phyloP scores from a whole-genome alignment of 2,113 vertebrate species.

The Callospermophilus lateralis region DNA sequence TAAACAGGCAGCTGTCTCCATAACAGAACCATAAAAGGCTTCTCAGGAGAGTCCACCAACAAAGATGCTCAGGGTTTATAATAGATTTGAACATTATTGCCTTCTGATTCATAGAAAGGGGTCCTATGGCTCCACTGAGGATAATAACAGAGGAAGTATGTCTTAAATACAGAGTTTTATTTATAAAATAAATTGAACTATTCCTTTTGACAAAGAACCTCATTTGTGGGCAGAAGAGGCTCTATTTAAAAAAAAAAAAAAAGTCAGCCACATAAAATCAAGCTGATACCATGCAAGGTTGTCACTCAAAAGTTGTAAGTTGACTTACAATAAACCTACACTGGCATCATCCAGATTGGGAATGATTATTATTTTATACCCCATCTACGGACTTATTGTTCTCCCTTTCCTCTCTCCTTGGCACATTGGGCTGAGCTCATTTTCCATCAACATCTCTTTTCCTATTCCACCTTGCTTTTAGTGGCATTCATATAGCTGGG shows the following conservation, averaged over 20 bases:
- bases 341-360: no score
- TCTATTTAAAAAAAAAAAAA: neutral
- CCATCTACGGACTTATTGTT: no score
- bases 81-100: neutral
- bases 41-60: neutral
- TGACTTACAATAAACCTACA: neutral
- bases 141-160: neutral
- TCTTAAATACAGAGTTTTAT: conserved; percentile 2
- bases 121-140: neutral
- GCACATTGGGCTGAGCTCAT: neutral
- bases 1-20: conserved; percentile 68
- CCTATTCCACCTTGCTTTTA: neutral
- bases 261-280: neutral
- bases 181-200: conserved; percentile 1
- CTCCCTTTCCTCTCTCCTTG: neutral
- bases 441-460: neutral
- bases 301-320: neutral
- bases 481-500: neutral
- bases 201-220: neutral
- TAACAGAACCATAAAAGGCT: neutral
- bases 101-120: conserved; percentile 9
- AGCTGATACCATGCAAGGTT: neutral
- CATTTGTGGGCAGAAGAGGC: neutral
- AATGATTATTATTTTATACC: neutral
- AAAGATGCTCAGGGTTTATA: neutral